Conservation (phyloP, 2,113 vertebrate species). For the human (Homo sapiens) region GRCh38 chr12:91776001-91776500, state of each 20-base stretch:
- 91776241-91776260: neutral
- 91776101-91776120: slow-evolving; percentile 1
- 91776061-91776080: neutral
- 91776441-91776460: neutral
- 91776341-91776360: neutral
- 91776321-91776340: neutral
- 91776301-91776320: neutral
- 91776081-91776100: neutral
- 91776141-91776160: neutral
- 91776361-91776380: neutral
- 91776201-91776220: neutral
- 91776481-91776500: neutral
- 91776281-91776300: neutral
- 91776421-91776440: neutral
- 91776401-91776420: neutral
- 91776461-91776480: neutral
- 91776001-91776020: neutral
- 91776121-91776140: neutral
- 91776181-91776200: neutral
- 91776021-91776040: neutral
- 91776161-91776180: neutral
- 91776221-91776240: neutral
- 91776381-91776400: neutral
- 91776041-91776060: neutral
- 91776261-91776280: neutral